These are phyloP conservation scores for Pungitius pungitius DNA, from an alignment of 2,113 vertebrate genomes.

Conservation along the genomic window DNA sequence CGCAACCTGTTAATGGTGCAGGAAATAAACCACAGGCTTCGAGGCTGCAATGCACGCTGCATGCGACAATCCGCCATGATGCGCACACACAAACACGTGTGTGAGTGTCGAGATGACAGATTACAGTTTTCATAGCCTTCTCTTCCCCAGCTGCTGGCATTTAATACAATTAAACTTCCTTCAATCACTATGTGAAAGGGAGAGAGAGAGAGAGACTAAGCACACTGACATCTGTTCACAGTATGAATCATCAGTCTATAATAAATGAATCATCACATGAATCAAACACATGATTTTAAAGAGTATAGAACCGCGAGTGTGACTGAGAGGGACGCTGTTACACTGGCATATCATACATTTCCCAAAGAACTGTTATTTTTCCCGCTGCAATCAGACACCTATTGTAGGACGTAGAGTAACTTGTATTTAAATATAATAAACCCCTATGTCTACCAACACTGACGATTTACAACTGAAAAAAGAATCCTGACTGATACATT, in stretches of 20 bases:
- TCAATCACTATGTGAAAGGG: not conserved
- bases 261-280: slow-evolving; percentile 21
- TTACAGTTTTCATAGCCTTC: slow-evolving; percentile 4
- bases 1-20: not conserved
- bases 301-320: not conserved
- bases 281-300: slow-evolving; percentile 2
- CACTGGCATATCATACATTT: not conserved
- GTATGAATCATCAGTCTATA: slow-evolving; percentile 16
- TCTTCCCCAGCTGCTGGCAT: slow-evolving; percentile 1
- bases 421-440: not conserved
- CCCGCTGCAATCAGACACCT: not conserved
- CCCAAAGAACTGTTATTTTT: not conserved
- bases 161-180: not conserved
- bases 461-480: not conserved
- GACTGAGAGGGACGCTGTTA: not conserved
- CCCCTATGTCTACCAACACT: not conserved
- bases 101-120: slow-evolving; percentile 3
- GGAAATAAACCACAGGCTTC: slow-evolving; percentile 16
- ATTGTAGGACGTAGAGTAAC: not conserved
- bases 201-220: slow-evolving; percentile 3
- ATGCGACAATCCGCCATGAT: slow-evolving; percentile 10
- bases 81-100: slow-evolving; percentile 4
- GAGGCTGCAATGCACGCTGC: slow-evolving; percentile 3
- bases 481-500: not conserved
- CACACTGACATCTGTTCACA: slow-evolving; percentile 15